A percentile compares a stretch with the other conserved stretches of the same genome.
Evolutionary conservation across 2,888 invertebrate genomes (phyloP).

Genomic region (Chrysotoxum bicinctum): DNA sequence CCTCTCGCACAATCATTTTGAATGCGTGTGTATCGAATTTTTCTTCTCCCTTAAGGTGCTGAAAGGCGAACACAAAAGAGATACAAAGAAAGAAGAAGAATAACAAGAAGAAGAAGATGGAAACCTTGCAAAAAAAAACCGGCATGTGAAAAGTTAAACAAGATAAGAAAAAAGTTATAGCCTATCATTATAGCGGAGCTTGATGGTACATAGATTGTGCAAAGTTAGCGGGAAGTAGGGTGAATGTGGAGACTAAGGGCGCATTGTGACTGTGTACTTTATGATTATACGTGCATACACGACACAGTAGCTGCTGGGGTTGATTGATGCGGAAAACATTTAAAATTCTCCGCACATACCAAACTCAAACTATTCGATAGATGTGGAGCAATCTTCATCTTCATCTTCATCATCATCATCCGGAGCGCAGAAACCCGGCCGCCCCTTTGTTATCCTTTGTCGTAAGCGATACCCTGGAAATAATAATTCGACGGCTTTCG

Average conservation of each 20-base stretch:
- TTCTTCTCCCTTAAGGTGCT: constrained; percentile 11
- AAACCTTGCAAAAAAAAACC: neutral
- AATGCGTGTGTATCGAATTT: constrained; percentile 54
- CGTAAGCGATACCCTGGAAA: constrained; percentile 50
- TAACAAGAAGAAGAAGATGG: neutral
- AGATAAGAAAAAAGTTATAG: constrained; percentile 68
- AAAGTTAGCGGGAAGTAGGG: neutral
- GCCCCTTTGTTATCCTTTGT: constrained; percentile 7
- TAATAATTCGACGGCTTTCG: constrained; percentile 66
- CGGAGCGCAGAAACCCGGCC: no score
- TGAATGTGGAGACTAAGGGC: neutral
- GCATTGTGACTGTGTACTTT: constrained; percentile 18
- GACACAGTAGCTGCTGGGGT: constrained; percentile 24
- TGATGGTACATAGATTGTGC: neutral
- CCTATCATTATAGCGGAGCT: constrained; percentile 47
- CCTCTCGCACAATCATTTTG: neutral
- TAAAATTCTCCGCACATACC: constrained; percentile 53
- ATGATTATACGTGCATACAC: constrained; percentile 47
- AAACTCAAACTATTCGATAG: constrained; percentile 32
- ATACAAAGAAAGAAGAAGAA: neutral
- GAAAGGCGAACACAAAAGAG: neutral
- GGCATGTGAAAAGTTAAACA: constrained; percentile 49
- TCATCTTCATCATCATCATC: neutral
- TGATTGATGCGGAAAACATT: constrained; percentile 63
- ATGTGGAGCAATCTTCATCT: constrained; percentile 25